Evolutionary conservation across 92 coral and sea anemone genomes (phyloP), one percentile per base, ranked within the genome.

Genomic region (Epizoanthus fatuus): DNA sequence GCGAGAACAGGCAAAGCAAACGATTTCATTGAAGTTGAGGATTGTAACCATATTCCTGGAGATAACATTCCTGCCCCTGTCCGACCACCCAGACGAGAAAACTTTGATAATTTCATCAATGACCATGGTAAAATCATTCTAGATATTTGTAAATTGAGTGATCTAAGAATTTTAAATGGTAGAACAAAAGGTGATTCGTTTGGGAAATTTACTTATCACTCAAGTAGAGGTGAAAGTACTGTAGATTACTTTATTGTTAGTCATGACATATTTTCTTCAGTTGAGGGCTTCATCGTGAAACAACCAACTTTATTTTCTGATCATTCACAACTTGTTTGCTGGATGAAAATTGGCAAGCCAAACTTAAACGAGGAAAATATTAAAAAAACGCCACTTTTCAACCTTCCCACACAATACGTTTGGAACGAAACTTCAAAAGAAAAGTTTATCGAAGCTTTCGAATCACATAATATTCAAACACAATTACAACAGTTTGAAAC

Each of bases 161-260:
- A 86, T 68, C 40, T 86, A n/a, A 51, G 84, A 86, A 86, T 78
- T 17, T 47, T 86, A 38, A 85, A 86, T 54, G 89, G 89, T 9
- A 86, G 89, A 52, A 64, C 75, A 38, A 63, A 56, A n/a, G 89
- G 78, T 4, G 84, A 65, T 39, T 85, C 84, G 29, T 63, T 85
- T 35, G 84, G 84, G 19, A 85, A 53, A 67, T 53, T 66, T 52
- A 78, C 85, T 52, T 86, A 12, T 39, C 79, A 78, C 51, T 70
- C 84, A 19, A 42, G 69, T 37, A 54, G 68, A 58, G 90, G 84
- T 49, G 58, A 63, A 16, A 77, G 78, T 14, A 65, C 69, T 17
- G 63, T 49, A 13, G 89, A 86, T 15, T 78, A 86, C 45, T 20
- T 86, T 10, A 69, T 86, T 76, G 84, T 55, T 13, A 78, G 79